These are phyloP conservation scores for Hassar affinis DNA, from an alignment of 2,113 vertebrate genomes.

Conservation along the genomic window DNA sequence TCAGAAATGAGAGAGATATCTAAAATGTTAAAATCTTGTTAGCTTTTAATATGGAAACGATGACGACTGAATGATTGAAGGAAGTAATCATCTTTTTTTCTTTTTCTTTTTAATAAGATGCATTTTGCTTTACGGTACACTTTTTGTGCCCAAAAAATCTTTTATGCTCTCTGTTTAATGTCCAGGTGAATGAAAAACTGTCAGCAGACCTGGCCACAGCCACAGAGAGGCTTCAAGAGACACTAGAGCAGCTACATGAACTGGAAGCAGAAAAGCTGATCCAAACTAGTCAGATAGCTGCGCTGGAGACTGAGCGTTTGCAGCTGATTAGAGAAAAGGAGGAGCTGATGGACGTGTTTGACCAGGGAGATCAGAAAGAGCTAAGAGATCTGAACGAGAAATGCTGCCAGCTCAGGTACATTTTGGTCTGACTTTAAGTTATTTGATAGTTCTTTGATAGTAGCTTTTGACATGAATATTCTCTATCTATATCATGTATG, in stretches of 20 bases:
- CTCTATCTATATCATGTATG: not conserved
- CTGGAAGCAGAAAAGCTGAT: constrained; percentile 58
- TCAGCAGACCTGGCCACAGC: constrained; percentile 60
- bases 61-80: not conserved
- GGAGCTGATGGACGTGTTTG: constrained; percentile 47
- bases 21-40: not conserved
- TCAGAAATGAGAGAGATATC: not conserved
- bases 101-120: not conserved
- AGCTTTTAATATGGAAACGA: not conserved
- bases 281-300: constrained; percentile 50
- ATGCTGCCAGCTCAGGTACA: constrained; percentile 67
- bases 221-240: constrained; percentile 50
- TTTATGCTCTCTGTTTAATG: not conserved
- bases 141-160: not conserved
- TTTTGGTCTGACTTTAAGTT: not conserved
- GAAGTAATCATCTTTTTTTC: not conserved
- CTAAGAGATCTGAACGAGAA: constrained; percentile 51
- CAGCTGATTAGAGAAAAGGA: constrained; percentile 67
- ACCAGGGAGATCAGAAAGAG: constrained; percentile 42
- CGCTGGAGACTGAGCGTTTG: constrained; percentile 58
- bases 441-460: not conserved
- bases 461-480: not conserved
- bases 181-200: constrained; percentile 67
- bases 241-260: constrained; percentile 60
- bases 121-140: not conserved